These are phyloP conservation scores for Orthonevra nobilis DNA, from an alignment of 2,888 invertebrate genomes.

Conservation along the genomic window DNA sequence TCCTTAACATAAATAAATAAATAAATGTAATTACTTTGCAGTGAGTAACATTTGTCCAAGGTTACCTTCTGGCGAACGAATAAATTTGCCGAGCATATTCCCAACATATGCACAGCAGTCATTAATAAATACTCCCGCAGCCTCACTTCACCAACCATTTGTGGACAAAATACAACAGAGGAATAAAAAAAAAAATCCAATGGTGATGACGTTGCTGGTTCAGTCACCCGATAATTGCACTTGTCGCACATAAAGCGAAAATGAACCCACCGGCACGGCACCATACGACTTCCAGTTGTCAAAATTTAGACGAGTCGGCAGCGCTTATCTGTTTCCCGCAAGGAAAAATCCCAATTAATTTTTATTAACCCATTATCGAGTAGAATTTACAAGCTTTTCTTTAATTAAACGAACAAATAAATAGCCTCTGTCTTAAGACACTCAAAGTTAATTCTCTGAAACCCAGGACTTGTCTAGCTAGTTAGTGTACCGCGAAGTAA, in stretches of 20 bases:
- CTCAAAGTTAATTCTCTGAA: background rate
- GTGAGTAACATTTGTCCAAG: constrained; percentile 4
- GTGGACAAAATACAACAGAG: no score
- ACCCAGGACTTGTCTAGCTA: background rate
- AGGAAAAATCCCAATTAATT: background rate
- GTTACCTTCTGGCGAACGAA: constrained; percentile 13
- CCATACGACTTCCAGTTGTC: constrained; percentile 40
- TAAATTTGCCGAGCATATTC: background rate
- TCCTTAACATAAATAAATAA: no score
- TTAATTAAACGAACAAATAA: background rate
- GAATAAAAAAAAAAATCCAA: background rate
- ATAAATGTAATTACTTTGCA: constrained; percentile 17
- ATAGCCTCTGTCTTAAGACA: background rate
- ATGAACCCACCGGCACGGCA: constrained; percentile 7
- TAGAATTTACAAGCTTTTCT: no score
- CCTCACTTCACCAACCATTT: no score
- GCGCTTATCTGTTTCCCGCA: background rate
- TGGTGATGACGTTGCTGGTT: constrained; percentile 15
- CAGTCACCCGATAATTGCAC: background rate
- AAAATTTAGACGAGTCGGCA: constrained; percentile 3
- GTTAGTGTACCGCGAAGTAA: background rate
- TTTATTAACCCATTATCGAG: no score
- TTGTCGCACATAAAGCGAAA: constrained; percentile 2
- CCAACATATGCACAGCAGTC: background rate
- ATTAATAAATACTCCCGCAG: constrained; percentile 1